Evolutionary conservation across 2,113 vertebrate species (phyloP).

Genomic region (Carassius auratus): DNA sequence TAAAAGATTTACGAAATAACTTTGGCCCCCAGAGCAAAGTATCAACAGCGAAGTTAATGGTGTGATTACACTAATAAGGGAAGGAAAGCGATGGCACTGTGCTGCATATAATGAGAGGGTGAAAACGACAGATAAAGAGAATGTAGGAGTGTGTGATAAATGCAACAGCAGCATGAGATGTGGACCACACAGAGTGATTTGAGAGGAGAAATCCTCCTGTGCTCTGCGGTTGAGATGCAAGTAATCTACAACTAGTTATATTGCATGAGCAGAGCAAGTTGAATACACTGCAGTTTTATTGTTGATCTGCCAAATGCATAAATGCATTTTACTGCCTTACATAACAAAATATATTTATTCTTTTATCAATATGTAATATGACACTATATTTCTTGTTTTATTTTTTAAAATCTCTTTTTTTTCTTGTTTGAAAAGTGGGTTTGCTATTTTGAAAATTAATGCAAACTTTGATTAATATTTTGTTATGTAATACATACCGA

Average conservation of each 20-base stretch:
- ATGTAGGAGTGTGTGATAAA: neutral
- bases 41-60: constrained; percentile 50
- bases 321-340: neutral
- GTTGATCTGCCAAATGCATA: neutral
- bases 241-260: neutral
- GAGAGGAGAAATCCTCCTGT: neutral
- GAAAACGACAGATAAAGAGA: neutral
- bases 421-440: neutral
- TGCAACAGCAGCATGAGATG: constrained; percentile 14
- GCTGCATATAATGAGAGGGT: constrained; percentile 30
- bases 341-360: no score
- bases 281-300: neutral
- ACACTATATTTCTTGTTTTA: neutral
- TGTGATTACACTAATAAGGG: constrained; percentile 54
- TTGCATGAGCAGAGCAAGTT: neutral
- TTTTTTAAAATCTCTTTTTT: neutral
- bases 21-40: constrained; percentile 55
- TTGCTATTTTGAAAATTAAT: neutral
- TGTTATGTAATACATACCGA: no score
- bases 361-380: neutral
- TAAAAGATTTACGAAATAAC: constrained; percentile 58
- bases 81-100: constrained; percentile 3
- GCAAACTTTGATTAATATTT: neutral
- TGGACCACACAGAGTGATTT: constrained; percentile 14
- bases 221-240: neutral